Evolutionary conservation across 2,113 vertebrate species (phyloP), one percentile per base, ranked within the genome.

Genomic region (Xiphophorus couchianus): DNA sequence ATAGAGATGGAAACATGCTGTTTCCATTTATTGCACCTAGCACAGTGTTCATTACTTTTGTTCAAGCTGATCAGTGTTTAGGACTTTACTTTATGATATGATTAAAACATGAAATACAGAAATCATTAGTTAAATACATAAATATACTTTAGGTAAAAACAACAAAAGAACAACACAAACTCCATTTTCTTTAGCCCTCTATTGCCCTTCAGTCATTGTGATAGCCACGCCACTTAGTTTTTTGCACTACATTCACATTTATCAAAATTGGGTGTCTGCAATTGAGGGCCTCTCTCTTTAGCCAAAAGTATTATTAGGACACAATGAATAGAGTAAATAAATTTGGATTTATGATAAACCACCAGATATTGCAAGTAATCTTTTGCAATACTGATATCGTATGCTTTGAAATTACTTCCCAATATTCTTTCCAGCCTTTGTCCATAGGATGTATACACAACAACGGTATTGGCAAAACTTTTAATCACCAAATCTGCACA

Each of bases 1-100:
- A 74, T 42, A 72, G 33, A 54, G 39, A 81, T 60, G 54, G 35
- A 37, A 80, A 68, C 66, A 58, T 61, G 48, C 28, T 80, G 37
- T 51, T 80, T 17, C 70, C 27, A 30, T 15, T 75, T 17, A 3
- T 70, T 3, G 8, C 64, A 72, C 12, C 48, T 30, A 6, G 51
- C 44, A 48, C 44, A 70, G 62, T n/a, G 29, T 71, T 64, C n/a
- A 25, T 5, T 14, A 1, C 63, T 2, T 30, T 69, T 73, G 13
- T 62, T 76, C 4, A 2, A 39, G 39, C 27, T 22, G 8, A 44
- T n/a, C 22, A 33, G 25, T 61, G 27, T 37, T 0, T 0, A 63
- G 68, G 44, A 37, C 17, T 44, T 31, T 5, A 33, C 28, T n/a
- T 17, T 68, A 10, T 54, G 51, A 11, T 10, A 54, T n/a, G 8